These are phyloP conservation scores for Microplitis demolitor DNA, from an alignment of 1,140 invertebrate species.

Conservation along the genomic window DNA sequence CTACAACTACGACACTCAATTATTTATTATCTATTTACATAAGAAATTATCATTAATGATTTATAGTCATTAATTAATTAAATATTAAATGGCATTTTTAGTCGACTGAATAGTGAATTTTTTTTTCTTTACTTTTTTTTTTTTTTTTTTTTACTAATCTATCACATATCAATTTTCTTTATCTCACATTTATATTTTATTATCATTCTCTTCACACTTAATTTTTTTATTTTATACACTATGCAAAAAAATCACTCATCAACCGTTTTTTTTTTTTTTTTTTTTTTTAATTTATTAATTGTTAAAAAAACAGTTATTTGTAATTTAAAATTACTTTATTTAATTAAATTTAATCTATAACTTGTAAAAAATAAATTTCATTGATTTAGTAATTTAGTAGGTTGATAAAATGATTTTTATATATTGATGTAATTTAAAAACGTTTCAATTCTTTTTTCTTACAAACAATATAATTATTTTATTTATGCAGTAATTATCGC, in stretches of 20 bases:
- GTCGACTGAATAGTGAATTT: slow-evolving; percentile 7
- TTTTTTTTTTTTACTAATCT: not conserved
- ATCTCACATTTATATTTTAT: slow-evolving; percentile 3
- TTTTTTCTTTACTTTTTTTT: not conserved
- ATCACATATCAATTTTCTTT: not conserved
- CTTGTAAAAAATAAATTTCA: no score
- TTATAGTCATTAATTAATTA: slow-evolving; percentile 14
- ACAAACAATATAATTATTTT: slow-evolving; percentile 1
- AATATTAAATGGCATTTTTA: slow-evolving; percentile 17
- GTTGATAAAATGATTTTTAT: no score
- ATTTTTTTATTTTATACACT: not conserved
- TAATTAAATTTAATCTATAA: no score
- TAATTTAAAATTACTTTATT: no score
- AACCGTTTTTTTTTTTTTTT: no score
- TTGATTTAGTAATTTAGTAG: no score
- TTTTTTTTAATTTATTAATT: no score
- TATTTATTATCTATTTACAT: not conserved
- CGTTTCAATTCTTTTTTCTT: no score
- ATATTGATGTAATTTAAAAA: no score
- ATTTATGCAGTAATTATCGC: slow-evolving; percentile 10
- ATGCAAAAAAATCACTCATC: no score
- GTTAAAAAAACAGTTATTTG: no score
- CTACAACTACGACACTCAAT: not conserved
- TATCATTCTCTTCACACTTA: not conserved
- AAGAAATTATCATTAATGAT: not conserved